Percentiles rank a stretch among this genome's conserved stretches.
phyloP scores from a whole-genome alignment of 1,140 invertebrate genomes.

The Atta cephalotes region DNA sequence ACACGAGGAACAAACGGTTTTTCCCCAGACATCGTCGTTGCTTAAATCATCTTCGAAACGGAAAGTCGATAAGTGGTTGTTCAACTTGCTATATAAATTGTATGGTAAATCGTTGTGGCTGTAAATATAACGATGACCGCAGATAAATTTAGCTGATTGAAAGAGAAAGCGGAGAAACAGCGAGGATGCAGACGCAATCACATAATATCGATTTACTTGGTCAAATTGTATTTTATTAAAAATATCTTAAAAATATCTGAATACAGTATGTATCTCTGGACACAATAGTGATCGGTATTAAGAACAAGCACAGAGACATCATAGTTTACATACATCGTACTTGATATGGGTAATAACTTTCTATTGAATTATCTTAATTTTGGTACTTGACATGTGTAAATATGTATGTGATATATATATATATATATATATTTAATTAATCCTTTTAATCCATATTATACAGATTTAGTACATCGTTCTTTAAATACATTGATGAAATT shows the following conservation, averaged over 20 bases:
- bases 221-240: neutral
- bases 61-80: conserved; percentile 86
- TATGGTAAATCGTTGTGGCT: conserved; percentile 89
- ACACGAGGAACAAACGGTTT: conserved; percentile 74
- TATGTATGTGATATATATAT: no score
- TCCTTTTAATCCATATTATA: no score
- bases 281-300: no score
- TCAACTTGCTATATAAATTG: conserved; percentile 83
- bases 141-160: conserved; percentile 3
- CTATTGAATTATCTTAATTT: no score
- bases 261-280: no score
- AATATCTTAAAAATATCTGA: neutral
- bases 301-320: no score
- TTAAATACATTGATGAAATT: no score
- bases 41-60: conserved; percentile 85
- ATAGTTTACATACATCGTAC: no score
- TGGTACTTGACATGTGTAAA: no score
- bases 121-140: conserved; percentile 51
- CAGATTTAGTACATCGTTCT: no score
- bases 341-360: no score
- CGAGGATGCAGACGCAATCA: neutral
- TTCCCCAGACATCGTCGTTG: conserved; percentile 83
- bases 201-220: neutral
- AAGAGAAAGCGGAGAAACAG: neutral
- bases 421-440: no score